Evolutionary conservation across 2,113 vertebrate genomes (phyloP), one percentile per base, ranked within the genome.

Genomic region (Proterorhinus semilunaris): DNA sequence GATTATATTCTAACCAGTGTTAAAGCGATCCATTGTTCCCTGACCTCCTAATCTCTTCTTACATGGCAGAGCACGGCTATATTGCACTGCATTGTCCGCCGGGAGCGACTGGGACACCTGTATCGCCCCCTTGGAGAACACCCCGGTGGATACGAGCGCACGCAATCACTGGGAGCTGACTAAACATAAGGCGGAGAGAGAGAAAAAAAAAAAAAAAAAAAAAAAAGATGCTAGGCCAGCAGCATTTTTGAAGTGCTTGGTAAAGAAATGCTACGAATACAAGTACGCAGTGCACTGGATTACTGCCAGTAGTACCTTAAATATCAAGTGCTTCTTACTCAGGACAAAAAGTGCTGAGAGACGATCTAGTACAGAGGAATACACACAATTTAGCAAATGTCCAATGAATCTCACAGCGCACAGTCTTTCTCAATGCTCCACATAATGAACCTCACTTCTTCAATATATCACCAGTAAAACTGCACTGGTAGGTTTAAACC

Each of bases 111-210:
- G 52, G 62, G 68, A 0, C 72, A 86, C 82, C 84, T 83, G 87
- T 87, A 79, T 57, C 83, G 58, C 64, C 6, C 21, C 7, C 48
- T 66, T 8, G 42, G 58, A 82, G 0, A 75, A 65, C 11, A 49
- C 12, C 7, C n/a, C 10, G n/a, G 65, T 12, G 27, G 45, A 64
- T 61, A 11, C 48, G 53, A 54, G 65, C 69, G 67, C 11, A 54
- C 27, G 4, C 68, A 73, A 83, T 79, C 68, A 73, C 53, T 69
- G 77, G 81, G 8, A 65, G 85, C 88, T 87, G 88, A 90, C 78
- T 81, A 61, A 68, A 82, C 83, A 83, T 66, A 72, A 75, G 48
- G 69, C 67, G 71, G 72, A 62, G 2, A 21, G 79, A 83, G 63
- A 62, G 76, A 65, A 72, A 72, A 58, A 78, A 68, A 72, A 72